phyloP scores from a whole-genome alignment of 2,888 invertebrate species.

The Anticlea derivata region DNA sequence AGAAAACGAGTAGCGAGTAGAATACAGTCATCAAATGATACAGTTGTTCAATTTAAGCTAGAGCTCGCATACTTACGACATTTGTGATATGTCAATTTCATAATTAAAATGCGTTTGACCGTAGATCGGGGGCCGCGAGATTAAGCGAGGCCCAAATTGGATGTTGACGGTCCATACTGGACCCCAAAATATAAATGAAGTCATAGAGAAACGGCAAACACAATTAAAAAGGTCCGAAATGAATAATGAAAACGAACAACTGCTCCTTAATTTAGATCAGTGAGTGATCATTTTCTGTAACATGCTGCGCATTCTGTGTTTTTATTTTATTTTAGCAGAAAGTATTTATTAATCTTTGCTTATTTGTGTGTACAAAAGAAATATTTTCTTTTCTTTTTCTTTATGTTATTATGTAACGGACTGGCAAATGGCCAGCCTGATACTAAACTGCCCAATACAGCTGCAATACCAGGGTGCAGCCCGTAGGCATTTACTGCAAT shows the following conservation, averaged over 20 bases:
- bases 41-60: slow-evolving; percentile 6
- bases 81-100: slow-evolving; percentile 80
- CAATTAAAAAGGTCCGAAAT: slow-evolving; percentile 68
- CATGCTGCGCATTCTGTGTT: slow-evolving; percentile 6
- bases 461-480: too few species aligned
- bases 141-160: slow-evolving; percentile 71
- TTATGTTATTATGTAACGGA: too few species aligned
- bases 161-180: slow-evolving; percentile 60
- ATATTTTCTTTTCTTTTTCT: too few species aligned
- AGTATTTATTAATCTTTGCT: too few species aligned
- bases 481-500: too few species aligned
- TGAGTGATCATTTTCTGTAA: slow-evolving; percentile 15
- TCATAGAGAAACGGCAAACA: slow-evolving; percentile 66
- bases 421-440: too few species aligned
- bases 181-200: slow-evolving; percentile 66
- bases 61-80: slow-evolving; percentile 20
- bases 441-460: too few species aligned
- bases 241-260: slow-evolving; percentile 55
- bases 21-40: not conserved
- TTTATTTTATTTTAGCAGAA: too few species aligned
- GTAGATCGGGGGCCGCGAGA: slow-evolving; percentile 61
- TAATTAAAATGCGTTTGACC: slow-evolving; percentile 83
- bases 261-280: slow-evolving; percentile 32
- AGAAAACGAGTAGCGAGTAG: too few species aligned
- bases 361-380: too few species aligned